Percentiles rank a stretch among this genome's conserved stretches.
phyloP scores from a whole-genome alignment of 1,140 invertebrate species.

The Aplysia californica region DNA sequence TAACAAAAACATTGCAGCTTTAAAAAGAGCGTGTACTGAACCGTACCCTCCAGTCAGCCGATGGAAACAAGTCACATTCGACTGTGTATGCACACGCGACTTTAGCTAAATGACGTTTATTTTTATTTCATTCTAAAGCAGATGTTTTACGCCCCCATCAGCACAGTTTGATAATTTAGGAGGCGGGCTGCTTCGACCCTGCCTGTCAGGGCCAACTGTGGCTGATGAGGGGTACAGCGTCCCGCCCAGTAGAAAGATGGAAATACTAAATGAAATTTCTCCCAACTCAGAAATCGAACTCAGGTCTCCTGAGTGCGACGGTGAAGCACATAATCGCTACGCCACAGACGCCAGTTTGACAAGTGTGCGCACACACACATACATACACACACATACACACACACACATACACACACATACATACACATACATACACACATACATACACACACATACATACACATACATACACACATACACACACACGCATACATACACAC shows the following conservation, averaged over 20 bases:
- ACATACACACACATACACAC: conserved; percentile 1
- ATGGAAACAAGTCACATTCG: not conserved
- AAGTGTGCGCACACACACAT: not conserved
- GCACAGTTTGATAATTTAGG: too few relatives aligned
- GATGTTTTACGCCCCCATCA: too few relatives aligned
- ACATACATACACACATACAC: conserved; percentile 8
- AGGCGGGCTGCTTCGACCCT: too few relatives aligned
- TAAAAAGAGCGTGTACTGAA: too few relatives aligned
- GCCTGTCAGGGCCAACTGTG: too few relatives aligned
- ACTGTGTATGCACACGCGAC: not conserved
- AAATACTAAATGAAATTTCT: too few relatives aligned
- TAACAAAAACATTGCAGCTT: too few relatives aligned
- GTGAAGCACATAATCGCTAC: too few relatives aligned
- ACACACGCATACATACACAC: not conserved
- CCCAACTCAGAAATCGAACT: too few relatives aligned
- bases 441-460: conserved; percentile 4
- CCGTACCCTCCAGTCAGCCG: not conserved
- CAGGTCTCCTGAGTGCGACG: too few relatives aligned
- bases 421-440: conserved; percentile 6
- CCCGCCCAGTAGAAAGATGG: not conserved
- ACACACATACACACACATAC: conserved; percentile 3
- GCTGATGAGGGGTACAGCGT: not conserved
- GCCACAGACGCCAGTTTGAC: too few relatives aligned
- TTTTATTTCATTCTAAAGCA: too few relatives aligned
- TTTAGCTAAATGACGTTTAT: not conserved